Evolutionary conservation across 1,140 invertebrate species (phyloP).

Genomic region (Drosophila guanche): DNA sequence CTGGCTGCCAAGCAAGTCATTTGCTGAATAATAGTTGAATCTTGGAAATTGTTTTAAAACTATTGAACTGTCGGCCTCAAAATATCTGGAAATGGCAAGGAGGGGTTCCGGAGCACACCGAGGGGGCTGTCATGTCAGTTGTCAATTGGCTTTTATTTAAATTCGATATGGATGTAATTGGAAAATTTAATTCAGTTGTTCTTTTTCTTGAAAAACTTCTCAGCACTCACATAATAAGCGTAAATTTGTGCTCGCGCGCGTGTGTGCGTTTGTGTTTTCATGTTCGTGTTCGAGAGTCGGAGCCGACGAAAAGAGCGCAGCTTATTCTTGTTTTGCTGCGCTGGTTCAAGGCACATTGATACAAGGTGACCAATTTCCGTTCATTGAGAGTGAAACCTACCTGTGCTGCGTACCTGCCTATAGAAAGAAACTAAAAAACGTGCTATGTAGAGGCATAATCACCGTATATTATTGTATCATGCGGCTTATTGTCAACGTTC

Average conservation of each 20-base stretch:
- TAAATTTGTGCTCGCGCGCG: conserved; percentile 50
- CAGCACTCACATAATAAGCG: conserved; percentile 69
- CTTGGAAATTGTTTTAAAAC: conserved; percentile 58
- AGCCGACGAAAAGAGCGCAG: conserved; percentile 32
- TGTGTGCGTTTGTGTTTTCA: conserved; percentile 18
- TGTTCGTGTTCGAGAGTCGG: conserved; percentile 4
- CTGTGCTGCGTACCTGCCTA: no score
- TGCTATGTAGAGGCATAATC: no score
- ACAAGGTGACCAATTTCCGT: no score
- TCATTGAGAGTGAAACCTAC: no score
- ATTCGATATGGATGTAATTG: conserved; percentile 22
- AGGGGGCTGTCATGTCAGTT: not conserved
- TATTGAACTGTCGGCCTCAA: conserved; percentile 38
- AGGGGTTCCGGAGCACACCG: no score
- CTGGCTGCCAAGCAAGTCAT: conserved; percentile 7
- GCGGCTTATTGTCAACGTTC: conserved; percentile 20
- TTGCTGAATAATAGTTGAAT: conserved; percentile 68
- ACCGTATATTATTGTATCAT: no score
- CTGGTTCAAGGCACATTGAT: conserved; percentile 2
- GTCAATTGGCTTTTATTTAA: conserved; percentile 11
- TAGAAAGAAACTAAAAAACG: no score
- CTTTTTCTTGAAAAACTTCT: conserved; percentile 69
- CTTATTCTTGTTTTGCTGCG: conserved; percentile 9
- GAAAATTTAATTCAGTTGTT: conserved; percentile 45
- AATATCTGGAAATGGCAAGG: not conserved